Conservation (phyloP, 2,113 vertebrate species). For the Perognathus longimembris region DNA sequence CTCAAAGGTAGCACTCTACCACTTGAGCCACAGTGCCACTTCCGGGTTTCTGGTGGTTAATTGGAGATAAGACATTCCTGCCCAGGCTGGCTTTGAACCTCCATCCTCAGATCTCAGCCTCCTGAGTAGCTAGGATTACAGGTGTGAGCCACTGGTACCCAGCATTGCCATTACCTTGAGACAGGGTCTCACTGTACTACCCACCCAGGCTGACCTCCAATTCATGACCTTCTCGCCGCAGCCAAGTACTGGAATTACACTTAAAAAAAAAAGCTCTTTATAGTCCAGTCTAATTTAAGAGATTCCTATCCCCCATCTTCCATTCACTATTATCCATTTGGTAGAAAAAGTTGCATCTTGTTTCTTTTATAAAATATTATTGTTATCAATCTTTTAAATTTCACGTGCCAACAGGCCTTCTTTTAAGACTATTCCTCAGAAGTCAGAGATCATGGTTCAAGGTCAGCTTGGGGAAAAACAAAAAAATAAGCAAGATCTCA, state of each 20-base stretch:
- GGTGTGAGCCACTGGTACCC: no score
- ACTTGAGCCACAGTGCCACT: no score
- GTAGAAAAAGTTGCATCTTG: neutral
- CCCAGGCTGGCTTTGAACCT: no score
- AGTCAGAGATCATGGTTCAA: no score
- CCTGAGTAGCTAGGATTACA: no score
- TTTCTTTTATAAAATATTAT: neutral
- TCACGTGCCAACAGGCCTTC: neutral
- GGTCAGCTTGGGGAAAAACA: no score
- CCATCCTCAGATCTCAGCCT: no score
- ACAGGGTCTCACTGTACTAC: neutral
- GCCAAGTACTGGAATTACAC: neutral
- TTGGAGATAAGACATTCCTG: no score
- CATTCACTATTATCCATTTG: neutral
- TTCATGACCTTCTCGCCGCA: neutral
- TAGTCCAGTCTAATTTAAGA: neutral
- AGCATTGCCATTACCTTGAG: neutral
- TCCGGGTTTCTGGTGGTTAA: no score
- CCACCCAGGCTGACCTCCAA: neutral
- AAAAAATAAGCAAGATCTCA: no score
- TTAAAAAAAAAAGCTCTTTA: neutral
- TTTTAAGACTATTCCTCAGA: no score
- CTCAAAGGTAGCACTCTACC: no score
- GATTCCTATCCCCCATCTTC: neutral
- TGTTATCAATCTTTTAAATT: neutral